Percentiles rank a stretch among this genome's conserved stretches.
Conservation (phyloP, 2,113 vertebrate genomes). For the Desmodus rotundus region DNA sequence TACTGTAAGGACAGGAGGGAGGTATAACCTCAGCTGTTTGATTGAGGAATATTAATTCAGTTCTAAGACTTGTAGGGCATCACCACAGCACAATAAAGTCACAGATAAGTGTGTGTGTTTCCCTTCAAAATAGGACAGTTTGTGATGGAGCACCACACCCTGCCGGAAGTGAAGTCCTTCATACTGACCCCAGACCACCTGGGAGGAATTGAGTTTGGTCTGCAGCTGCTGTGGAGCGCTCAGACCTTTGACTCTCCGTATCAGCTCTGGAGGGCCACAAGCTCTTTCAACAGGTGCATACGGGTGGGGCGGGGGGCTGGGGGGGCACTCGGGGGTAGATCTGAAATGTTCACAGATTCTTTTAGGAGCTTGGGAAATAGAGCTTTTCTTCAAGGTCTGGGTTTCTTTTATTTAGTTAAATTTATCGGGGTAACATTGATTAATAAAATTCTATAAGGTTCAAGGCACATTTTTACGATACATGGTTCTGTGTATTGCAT, state of each 20-base stretch:
- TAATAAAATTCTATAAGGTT: background rate
- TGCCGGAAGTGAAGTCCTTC: constrained; percentile 91
- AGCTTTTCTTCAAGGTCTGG: background rate
- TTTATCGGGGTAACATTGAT: background rate
- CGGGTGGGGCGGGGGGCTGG: too few relatives aligned
- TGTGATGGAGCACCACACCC: constrained; percentile 94
- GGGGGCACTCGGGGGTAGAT: background rate
- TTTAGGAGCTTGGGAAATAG: background rate
- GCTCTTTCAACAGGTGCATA: constrained; percentile 94
- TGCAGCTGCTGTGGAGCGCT: constrained; percentile 96
- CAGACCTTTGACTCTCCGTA: constrained; percentile 97
- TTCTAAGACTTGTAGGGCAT: background rate
- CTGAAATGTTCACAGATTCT: background rate
- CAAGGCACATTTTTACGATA: background rate
- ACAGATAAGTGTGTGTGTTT: background rate
- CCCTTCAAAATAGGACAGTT: constrained; percentile 88
- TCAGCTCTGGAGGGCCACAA: constrained; percentile 97
- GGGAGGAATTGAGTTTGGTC: constrained; percentile 94
- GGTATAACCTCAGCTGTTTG: background rate
- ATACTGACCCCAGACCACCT: constrained; percentile 94
- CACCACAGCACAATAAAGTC: background rate
- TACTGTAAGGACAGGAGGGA: background rate
- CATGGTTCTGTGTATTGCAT: background rate
- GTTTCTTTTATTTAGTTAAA: background rate
- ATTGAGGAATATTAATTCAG: background rate